A percentile compares a stretch with the other conserved stretches of the same genome.
Conservation (phyloP, 2,888 invertebrate genomes). For the Ectobius pallidus region DNA sequence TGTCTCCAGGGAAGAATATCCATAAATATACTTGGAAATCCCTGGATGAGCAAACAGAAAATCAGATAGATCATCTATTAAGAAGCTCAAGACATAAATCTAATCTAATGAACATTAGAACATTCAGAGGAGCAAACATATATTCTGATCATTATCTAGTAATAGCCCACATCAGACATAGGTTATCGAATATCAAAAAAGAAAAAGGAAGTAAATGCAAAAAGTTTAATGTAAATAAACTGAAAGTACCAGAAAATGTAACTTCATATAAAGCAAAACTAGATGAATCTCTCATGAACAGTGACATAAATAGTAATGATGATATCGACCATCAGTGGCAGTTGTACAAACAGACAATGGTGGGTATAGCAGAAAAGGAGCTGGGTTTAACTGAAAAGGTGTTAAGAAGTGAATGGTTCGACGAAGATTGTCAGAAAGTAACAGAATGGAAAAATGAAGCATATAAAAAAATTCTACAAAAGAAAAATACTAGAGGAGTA, state of each 20-base stretch:
- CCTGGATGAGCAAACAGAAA: too few relatives aligned
- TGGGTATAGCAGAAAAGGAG: not conserved
- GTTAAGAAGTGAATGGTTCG: not conserved
- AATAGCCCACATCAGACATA: not conserved
- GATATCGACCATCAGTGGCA: not conserved
- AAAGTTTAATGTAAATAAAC: not conserved
- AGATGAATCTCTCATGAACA: not conserved
- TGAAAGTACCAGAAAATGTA: not conserved
- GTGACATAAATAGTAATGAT: not conserved
- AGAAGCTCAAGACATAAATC: not conserved
- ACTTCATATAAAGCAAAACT: not conserved
- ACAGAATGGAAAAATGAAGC: not conserved
- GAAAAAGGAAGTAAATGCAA: not conserved
- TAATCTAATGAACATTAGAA: conserved; percentile 3
- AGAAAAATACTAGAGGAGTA: not conserved
- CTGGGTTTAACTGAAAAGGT: not conserved
- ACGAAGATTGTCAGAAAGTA: not conserved
- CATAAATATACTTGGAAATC: too few relatives aligned
- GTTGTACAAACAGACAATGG: not conserved
- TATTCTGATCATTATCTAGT: not conserved
- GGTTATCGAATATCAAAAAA: conserved; percentile 5
- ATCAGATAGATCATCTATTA: too few relatives aligned
- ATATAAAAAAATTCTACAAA: not conserved
- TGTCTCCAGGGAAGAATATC: too few relatives aligned
- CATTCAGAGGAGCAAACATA: not conserved